phyloP scores from a whole-genome alignment of 53 echinoderm and acorn worm genomes.

The Stichopus horrens region DNA sequence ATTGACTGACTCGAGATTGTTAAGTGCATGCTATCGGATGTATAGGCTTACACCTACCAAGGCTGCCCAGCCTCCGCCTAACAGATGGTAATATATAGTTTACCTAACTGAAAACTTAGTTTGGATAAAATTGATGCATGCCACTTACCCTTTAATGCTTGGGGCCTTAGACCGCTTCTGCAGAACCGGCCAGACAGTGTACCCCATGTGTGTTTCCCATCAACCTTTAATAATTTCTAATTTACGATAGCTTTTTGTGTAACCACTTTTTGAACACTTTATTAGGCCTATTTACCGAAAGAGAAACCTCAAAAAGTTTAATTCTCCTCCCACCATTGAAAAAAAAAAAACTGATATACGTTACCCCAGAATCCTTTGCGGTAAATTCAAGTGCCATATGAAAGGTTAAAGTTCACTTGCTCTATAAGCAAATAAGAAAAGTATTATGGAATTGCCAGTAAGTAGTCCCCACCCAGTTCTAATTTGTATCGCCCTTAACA shows the following conservation, averaged over 20 bases:
- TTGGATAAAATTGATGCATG: too few species aligned
- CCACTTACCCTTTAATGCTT: too few species aligned
- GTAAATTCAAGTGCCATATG: constrained; percentile 9
- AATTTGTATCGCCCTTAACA: constrained; percentile 39
- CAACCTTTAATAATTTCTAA: constrained; percentile 1
- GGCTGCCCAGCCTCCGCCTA: too few species aligned
- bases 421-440: neutral
- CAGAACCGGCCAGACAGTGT: too few species aligned
- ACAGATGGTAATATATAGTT: too few species aligned
- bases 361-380: constrained; percentile 33
- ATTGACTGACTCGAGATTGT: too few species aligned
- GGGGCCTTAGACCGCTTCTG: too few species aligned
- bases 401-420: neutral
- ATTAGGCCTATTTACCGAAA: neutral
- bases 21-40: too few species aligned
- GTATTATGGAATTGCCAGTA: constrained; percentile 12
- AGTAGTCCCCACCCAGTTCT: constrained; percentile 41
- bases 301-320: neutral
- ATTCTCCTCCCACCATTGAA: too few species aligned
- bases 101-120: too few species aligned
- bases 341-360: too few species aligned
- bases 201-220: neutral
- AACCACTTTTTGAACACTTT: neutral
- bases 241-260: neutral
- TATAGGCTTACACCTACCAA: too few species aligned